Conservation (phyloP, 2,113 vertebrate genomes). For the Spilogale gracilis region DNA sequence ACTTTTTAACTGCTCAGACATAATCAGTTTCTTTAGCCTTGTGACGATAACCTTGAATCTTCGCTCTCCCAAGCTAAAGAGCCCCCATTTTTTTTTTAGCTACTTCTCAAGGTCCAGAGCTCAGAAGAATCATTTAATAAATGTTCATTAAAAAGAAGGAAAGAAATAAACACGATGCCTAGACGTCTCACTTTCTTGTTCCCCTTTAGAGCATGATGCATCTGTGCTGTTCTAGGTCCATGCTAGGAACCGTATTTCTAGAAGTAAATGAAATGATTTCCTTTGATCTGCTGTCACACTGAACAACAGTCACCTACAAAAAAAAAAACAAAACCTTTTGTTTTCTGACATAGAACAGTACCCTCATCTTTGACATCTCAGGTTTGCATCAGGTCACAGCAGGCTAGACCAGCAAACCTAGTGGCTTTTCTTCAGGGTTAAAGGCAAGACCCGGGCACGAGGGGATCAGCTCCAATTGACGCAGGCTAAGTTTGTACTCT, state of each 20-base stretch:
- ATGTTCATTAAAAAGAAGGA: not conserved
- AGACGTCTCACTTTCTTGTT: not conserved
- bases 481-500: constrained; percentile 85
- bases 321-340: not conserved
- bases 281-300: not conserved
- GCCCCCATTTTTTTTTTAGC: not conserved
- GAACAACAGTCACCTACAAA: not conserved
- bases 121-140: constrained; percentile 5
- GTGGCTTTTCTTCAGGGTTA: constrained; percentile 78
- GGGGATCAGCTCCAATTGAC: constrained; percentile 88
- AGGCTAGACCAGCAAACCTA: constrained; percentile 64
- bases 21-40: not conserved
- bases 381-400: constrained; percentile 24
- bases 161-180: not conserved
- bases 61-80: constrained; percentile 7
- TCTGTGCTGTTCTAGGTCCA: not conserved
- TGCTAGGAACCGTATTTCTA: not conserved
- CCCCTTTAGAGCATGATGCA: not conserved
- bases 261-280: constrained; percentile 29
- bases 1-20: not conserved
- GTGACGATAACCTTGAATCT: not conserved
- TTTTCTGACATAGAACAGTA: constrained; percentile 35
- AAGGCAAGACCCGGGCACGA: constrained; percentile 84
- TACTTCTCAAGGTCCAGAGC: not conserved
- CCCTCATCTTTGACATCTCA: constrained; percentile 2